phyloP scores from a whole-genome alignment of 2,888 invertebrate genomes.

The Eupithecia centaureata region DNA sequence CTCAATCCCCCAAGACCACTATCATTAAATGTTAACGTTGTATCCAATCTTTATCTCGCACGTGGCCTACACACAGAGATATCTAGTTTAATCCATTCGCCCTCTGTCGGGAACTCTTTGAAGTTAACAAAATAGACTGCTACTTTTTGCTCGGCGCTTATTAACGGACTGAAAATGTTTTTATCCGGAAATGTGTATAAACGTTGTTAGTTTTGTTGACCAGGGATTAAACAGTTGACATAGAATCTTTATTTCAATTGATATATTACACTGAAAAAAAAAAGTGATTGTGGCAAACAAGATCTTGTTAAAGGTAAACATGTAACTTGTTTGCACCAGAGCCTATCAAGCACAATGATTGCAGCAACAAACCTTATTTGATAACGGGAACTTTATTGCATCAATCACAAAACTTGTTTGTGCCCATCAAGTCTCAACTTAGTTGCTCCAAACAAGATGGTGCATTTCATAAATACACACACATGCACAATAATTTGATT shows the following conservation, averaged over 20 bases:
- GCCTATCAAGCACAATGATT: too few species aligned
- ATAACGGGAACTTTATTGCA: too few species aligned
- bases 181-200: background rate
- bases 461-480: too few species aligned
- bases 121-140: conserved; percentile 63
- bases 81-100: conserved; percentile 67
- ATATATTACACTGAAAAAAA: too few species aligned
- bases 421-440: too few species aligned
- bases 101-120: conserved; percentile 69
- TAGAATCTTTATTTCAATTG: background rate
- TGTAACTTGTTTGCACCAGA: too few species aligned
- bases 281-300: too few species aligned
- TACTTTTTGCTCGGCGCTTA: conserved; percentile 46
- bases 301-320: too few species aligned
- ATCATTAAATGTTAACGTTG: conserved; percentile 53
- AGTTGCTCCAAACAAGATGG: too few species aligned
- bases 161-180: conserved; percentile 13
- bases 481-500: too few species aligned
- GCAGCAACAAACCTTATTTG: too few species aligned
- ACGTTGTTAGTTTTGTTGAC: background rate
- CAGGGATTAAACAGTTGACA: background rate
- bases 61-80: conserved; percentile 70
- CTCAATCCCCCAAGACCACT: conserved; percentile 59
- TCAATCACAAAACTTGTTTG: too few species aligned
- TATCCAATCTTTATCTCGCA: conserved; percentile 65